Percentiles rank a stretch among this genome's conserved stretches.
phyloP scores from a whole-genome alignment of 2,113 vertebrate species.

The Chunga burmeisteri region DNA sequence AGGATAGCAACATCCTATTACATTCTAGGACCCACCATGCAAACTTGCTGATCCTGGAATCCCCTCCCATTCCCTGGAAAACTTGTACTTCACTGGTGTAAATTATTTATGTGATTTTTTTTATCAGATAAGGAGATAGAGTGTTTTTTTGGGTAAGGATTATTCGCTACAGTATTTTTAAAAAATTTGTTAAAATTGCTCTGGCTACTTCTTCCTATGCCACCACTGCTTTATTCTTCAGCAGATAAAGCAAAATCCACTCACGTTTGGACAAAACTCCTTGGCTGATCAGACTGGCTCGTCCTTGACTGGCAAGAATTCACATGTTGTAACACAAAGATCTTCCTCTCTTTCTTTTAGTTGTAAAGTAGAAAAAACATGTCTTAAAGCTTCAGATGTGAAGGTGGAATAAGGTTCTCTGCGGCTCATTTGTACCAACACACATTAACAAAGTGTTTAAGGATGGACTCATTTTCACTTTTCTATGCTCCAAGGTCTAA shows the following conservation, averaged over 20 bases:
- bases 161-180: background rate
- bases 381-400: background rate
- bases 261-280: background rate
- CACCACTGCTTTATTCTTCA: background rate
- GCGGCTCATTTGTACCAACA: background rate
- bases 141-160: background rate
- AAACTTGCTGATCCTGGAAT: background rate
- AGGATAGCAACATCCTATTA: background rate
- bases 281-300: background rate
- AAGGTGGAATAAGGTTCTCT: background rate
- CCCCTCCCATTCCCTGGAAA: background rate
- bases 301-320: background rate
- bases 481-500: background rate
- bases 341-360: background rate
- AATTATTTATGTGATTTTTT: accelerated
- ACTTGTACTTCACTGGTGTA: background rate
- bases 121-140: background rate
- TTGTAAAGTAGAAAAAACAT: background rate
- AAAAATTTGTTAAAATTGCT: background rate
- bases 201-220: background rate
- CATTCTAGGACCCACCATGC: too few relatives aligned
- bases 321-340: background rate
- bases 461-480: background rate
- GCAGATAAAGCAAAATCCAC: background rate
- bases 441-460: background rate